These are phyloP conservation scores for Beris morrisii DNA, from an alignment of 2,888 invertebrate genomes.

Conservation along the genomic window DNA sequence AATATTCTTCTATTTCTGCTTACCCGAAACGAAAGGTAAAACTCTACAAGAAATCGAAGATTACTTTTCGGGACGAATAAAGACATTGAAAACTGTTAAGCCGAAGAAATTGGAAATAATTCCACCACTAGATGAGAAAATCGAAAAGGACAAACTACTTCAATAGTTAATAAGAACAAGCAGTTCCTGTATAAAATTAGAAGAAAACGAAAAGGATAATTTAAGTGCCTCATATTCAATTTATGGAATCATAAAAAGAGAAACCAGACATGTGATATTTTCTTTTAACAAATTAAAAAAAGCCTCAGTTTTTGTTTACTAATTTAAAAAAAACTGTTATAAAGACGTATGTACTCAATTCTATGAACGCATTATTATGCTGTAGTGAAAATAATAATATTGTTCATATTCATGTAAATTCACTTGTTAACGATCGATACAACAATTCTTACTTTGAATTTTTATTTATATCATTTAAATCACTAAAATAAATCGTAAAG, in stretches of 20 bases:
- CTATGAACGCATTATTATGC: too few species aligned
- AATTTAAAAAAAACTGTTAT: too few species aligned
- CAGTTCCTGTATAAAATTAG: not conserved
- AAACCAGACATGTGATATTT: constrained; percentile 26
- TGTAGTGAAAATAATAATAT: too few species aligned
- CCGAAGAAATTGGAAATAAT: constrained; percentile 7
- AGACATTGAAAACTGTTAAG: constrained; percentile 57
- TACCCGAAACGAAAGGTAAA: constrained; percentile 71
- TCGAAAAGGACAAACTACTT: constrained; percentile 19
- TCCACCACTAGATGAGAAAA: constrained; percentile 10
- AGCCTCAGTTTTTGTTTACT: too few species aligned
- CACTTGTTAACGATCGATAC: too few species aligned
- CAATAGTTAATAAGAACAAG: not conserved
- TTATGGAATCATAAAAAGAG: constrained; percentile 7
- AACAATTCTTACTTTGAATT: too few species aligned
- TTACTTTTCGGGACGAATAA: constrained; percentile 67
- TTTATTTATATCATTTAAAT: too few species aligned
- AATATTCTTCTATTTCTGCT: constrained; percentile 65
- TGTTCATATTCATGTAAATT: too few species aligned
- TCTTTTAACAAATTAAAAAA: constrained; percentile 3
- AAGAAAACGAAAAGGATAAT: constrained; percentile 13
- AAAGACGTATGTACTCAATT: too few species aligned
- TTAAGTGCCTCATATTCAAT: constrained; percentile 20
- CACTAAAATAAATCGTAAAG: too few species aligned
- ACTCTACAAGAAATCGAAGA: constrained; percentile 71